Conservation (phyloP, 2,797 vertebrate genomes). For the Picus viridis region DNA sequence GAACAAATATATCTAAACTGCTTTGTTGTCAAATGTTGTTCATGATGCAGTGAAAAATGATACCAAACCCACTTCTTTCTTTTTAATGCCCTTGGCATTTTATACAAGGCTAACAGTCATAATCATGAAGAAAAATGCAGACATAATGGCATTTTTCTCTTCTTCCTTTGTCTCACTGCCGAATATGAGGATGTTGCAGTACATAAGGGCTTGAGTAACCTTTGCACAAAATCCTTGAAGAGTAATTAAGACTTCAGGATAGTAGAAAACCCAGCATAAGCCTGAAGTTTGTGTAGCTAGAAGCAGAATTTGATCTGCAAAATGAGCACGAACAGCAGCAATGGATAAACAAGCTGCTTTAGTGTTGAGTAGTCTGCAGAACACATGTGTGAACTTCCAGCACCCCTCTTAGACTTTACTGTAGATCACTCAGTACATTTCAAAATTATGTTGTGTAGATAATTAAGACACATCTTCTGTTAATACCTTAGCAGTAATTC, state of each 20-base stretch:
- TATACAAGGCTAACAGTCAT: neutral
- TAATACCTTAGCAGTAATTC: neutral
- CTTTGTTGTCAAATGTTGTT: neutral
- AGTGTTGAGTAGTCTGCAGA: neutral
- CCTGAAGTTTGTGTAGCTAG: neutral
- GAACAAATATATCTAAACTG: neutral
- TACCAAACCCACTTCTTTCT: neutral
- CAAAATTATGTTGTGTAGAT: neutral
- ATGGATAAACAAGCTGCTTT: neutral
- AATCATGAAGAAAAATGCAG: accelerated
- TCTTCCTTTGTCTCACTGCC: neutral
- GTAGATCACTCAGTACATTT: neutral
- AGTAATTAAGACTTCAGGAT: neutral
- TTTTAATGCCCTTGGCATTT: neutral
- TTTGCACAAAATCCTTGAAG: neutral
- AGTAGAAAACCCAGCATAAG: accelerated
- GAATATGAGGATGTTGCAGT: neutral
- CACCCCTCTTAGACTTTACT: accelerated
- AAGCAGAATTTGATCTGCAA: neutral
- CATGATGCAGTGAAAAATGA: neutral
- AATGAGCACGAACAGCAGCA: neutral
- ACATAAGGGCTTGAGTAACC: neutral
- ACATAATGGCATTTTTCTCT: neutral
- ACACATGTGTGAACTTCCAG: neutral
- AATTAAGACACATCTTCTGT: neutral